phyloP scores from a whole-genome alignment of 2,797 vertebrate genomes.

The Sylvilagus floridanus region DNA sequence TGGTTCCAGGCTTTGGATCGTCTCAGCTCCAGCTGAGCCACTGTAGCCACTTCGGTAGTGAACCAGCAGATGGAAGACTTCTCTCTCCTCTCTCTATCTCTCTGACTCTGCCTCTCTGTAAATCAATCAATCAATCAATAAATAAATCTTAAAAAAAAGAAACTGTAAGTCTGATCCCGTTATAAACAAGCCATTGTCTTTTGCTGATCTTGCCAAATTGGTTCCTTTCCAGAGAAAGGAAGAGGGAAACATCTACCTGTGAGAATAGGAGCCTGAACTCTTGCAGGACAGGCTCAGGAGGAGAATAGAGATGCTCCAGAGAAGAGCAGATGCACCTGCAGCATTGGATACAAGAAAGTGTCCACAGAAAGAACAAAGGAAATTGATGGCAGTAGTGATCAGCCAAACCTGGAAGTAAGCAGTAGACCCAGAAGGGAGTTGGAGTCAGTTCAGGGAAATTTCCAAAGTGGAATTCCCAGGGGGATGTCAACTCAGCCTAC shows the following conservation, averaged over 20 bases:
- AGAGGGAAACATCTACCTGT: neutral
- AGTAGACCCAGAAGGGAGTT: neutral
- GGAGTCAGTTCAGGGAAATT: neutral
- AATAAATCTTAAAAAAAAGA: no score
- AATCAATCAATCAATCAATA: no score
- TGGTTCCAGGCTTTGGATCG: no score
- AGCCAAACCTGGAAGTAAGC: neutral
- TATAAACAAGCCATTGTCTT: neutral
- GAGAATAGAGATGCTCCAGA: neutral
- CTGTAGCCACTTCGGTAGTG: no score
- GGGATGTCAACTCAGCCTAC: neutral
- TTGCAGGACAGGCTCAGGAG: neutral
- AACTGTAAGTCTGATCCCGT: neutral
- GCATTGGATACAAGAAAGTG: rapidly evolving
- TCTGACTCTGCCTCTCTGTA: no score
- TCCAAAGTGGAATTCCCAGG: neutral
- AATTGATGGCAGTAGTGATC: neutral
- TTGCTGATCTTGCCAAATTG: neutral
- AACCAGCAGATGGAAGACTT: no score
- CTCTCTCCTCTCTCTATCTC: no score
- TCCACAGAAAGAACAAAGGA: neutral
- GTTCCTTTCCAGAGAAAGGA: neutral
- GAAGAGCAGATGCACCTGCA: neutral
- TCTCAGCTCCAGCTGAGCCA: no score
- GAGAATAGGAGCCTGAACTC: neutral